Base-by-base conservation (phyloP, 2,797 vertebrate genomes). In the Anabacerthia variegaticeps region DNA sequence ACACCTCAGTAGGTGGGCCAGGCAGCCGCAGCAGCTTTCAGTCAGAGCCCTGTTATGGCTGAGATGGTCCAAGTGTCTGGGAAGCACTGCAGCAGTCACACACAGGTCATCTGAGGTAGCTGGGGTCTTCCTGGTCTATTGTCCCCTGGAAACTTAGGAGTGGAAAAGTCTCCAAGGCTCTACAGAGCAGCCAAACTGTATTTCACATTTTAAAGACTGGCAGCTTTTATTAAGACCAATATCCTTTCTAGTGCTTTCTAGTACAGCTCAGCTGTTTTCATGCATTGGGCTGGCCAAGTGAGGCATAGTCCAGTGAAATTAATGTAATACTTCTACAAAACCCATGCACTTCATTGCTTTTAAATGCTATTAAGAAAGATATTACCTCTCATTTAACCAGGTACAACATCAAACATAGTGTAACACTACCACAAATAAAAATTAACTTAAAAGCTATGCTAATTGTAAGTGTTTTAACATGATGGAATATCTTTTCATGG, bases 41-140 rank as follows among this genome's bases (percentile, higher is more conserved):
- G 32, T 16, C 22, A 46, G 52, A 58, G 14, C 14, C 12, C 54
- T 48, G n/a, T 6, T 6, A 4, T 6, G 11, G 27, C 6, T 7
- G 3, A 62, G 51, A 18, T 5, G 8, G 23, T 43, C 30, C 3
- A n/a, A 66, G 18, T 0, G 0, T 14, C 16, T 1, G 2, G 28
- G 22, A 23, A 55, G 6, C n/a, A 14, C 7, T 73, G 59, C 22
- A 82, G 67, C 18, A 21, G 11, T 12, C 55, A 54, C 30, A 17
- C 2, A 1, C 5, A 12, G 18, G 17, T 24, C 51, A 34, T 12
- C 21, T 11, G 44, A 63, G 30, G 65, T 3, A 61, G 11, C 14
- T 37, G 28, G 6, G 15, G 10, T 27, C 61, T 43, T 51, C 27
- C 22, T 68, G 41, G 8, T 9, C 27, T 68, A 7, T 46, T 1